These are phyloP conservation scores for Plusia festucae DNA, from an alignment of 2,888 invertebrate species.

Conservation along the genomic window DNA sequence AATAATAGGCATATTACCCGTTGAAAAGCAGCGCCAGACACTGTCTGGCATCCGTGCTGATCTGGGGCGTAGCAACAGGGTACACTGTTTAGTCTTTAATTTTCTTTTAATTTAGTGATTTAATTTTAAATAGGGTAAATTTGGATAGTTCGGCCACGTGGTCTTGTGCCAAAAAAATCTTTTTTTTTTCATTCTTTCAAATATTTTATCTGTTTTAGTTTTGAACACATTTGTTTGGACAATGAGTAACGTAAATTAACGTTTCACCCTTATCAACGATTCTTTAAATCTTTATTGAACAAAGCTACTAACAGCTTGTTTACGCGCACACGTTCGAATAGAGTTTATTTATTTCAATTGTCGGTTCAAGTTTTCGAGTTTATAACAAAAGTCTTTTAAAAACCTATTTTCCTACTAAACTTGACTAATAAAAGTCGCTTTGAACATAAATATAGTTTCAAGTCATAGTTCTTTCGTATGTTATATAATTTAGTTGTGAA, in stretches of 20 bases:
- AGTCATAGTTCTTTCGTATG: constrained; percentile 16
- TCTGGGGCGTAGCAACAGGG: no score
- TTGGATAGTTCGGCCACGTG: no score
- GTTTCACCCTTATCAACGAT: constrained; percentile 45
- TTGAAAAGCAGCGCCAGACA: no score
- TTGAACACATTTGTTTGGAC: constrained; percentile 41
- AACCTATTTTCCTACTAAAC: constrained; percentile 29
- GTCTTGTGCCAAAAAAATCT: no score
- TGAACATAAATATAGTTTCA: constrained; percentile 22
- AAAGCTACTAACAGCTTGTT: constrained; percentile 41
- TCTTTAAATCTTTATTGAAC: constrained; percentile 36
- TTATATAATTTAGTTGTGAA: constrained; percentile 17
- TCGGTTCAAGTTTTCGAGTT: constrained; percentile 29
- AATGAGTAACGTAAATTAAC: constrained; percentile 38
- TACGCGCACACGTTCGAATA: constrained; percentile 39
- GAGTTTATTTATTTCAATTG: constrained; percentile 26
- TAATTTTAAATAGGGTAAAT: no score
- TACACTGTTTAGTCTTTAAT: no score
- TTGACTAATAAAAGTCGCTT: constrained; percentile 32
- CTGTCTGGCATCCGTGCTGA: no score
- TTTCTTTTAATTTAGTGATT: no score
- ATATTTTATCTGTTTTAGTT: constrained; percentile 21
- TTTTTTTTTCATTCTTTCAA: no score
- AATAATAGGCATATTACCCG: no score
- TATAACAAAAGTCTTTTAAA: constrained; percentile 46